These are phyloP conservation scores for Leptobrachium leishanense DNA, from an alignment of 2,113 vertebrate species.

Conservation along the genomic window DNA sequence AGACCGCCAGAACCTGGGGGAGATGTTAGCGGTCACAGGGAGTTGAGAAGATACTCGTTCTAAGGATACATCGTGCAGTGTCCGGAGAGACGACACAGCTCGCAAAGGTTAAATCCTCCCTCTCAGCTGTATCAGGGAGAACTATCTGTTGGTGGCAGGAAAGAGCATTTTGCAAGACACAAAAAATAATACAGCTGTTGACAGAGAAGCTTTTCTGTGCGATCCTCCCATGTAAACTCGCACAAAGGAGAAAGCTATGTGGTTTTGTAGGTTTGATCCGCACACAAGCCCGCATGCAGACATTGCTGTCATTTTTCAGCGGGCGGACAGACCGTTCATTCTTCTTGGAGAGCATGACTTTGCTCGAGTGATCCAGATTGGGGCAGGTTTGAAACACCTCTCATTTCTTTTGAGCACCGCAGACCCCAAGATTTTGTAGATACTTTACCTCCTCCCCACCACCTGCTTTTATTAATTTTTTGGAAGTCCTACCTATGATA, in stretches of 20 bases:
- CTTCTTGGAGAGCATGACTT: neutral
- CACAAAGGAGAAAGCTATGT: constrained; percentile 10
- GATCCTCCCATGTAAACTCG: neutral
- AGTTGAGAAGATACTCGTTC: no score
- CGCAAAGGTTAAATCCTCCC: no score
- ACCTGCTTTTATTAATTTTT: no score
- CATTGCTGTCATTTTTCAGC: constrained; percentile 13
- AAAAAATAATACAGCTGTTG: neutral
- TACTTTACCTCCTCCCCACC: no score
- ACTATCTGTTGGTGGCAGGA: neutral
- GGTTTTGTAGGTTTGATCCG: constrained; percentile 18
- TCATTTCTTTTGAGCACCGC: no score
- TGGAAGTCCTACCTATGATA: no score
- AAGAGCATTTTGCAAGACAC: no score
- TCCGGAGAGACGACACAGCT: no score
- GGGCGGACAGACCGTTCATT: neutral
- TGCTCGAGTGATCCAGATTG: neutral
- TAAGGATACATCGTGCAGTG: no score
- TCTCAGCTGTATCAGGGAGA: neutral
- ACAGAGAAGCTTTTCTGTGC: neutral
- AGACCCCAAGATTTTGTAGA: no score
- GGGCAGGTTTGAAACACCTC: neutral
- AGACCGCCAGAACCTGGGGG: no score
- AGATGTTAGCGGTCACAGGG: no score
- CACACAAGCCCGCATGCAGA: neutral